Conservation (phyloP, 2,113 vertebrate species). For the Calonectris borealis region DNA sequence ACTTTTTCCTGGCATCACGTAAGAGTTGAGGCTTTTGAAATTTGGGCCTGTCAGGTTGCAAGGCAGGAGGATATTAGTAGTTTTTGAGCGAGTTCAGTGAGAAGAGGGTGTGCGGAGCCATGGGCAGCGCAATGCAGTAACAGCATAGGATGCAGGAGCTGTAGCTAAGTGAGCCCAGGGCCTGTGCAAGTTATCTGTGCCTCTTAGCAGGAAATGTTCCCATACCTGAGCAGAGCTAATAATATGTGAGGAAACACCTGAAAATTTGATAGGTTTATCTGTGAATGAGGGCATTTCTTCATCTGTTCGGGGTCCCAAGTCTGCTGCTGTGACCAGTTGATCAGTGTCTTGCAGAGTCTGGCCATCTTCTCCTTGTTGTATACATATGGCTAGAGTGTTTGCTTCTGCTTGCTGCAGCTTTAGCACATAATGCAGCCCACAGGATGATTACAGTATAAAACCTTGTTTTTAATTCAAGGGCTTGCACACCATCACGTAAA, state of each 20-base stretch:
- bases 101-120: not conserved
- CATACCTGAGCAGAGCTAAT: not conserved
- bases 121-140: not conserved
- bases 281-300: not conserved
- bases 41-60: not conserved
- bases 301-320: not conserved
- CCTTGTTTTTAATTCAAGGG: not conserved
- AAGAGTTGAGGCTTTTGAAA: not conserved
- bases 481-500: not conserved
- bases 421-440: not conserved
- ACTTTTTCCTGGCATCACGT: not conserved
- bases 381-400: not conserved
- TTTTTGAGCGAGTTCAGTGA: not conserved
- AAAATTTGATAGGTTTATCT: not conserved
- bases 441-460: not conserved
- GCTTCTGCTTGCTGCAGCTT: not conserved
- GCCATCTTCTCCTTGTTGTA: not conserved
- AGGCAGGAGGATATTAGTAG: not conserved
- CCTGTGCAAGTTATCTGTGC: not conserved
- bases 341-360: not conserved
- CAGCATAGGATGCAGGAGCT: not conserved
- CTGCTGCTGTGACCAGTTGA: not conserved
- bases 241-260: not conserved
- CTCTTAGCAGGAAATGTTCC: not conserved
- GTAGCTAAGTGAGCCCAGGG: not conserved